Conservation (phyloP, 2,797 vertebrate genomes). For the Pseudochirops corinnae region DNA sequence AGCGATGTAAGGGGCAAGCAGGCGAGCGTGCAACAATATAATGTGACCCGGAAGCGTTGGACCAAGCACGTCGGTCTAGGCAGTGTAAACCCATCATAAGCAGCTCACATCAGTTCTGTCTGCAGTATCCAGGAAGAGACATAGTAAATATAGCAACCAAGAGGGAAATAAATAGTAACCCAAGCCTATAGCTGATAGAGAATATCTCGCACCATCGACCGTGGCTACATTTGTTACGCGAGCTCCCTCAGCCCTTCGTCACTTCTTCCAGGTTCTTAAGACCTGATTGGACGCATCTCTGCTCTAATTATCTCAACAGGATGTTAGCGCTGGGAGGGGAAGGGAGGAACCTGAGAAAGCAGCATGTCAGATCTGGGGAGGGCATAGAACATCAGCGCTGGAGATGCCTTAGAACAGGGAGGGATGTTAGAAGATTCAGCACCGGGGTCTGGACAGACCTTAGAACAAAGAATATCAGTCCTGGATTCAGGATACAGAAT, state of each 20-base stretch:
- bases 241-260: background rate
- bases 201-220: background rate
- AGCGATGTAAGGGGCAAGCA: background rate
- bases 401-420: background rate
- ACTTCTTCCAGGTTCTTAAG: background rate
- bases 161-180: background rate
- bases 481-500: background rate
- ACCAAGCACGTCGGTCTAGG: background rate
- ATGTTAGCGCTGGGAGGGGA: too few species aligned
- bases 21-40: background rate
- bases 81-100: background rate
- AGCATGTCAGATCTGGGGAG: background rate
- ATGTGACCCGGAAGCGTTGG: background rate
- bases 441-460: background rate
- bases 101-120: background rate
- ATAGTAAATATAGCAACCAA: fast-evolving
- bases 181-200: background rate
- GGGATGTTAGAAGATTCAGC: too few species aligned
- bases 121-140: background rate
- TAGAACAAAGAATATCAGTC: background rate
- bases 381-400: background rate
- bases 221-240: background rate
- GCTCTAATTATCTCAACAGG: background rate
- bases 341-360: too few species aligned
- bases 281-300: too few species aligned